Evolutionary conservation across 2,888 invertebrate genomes (phyloP), one percentile per base, ranked within the genome.

Genomic region (Lypha dubia): DNA sequence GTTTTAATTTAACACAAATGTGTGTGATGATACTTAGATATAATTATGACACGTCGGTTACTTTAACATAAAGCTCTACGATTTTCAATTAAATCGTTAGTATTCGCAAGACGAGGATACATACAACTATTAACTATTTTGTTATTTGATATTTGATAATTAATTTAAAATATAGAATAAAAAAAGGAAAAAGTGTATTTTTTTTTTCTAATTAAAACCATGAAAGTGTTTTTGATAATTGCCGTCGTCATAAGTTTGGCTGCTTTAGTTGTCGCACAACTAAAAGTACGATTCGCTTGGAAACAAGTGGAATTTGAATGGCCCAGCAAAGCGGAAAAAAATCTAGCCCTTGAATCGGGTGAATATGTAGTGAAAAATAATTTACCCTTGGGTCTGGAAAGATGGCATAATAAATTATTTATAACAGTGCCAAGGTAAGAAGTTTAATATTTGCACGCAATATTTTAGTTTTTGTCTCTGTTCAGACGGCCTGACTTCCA

Each of bases 361-460:
- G 93, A 93, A 65, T 96, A 94, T 89, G 92, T 95, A 6, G 94
- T 93, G 11, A 94, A 93, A 73, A 94, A 96, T 89, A 96, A 96
- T 91, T 92, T 96, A 65, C 95, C 95, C 0, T 91, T 96, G 65
- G 96, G 96, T 11, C 88, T 96, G 83, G 96, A 94, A 73, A 93
- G 94, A 76, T 96, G 95, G 95, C 94, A 94, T 88, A 93, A 95
- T 91, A 96, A 95, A 93, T 91, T 94, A 58, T 96, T 95, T 88
- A 93, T 95, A 46, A 95, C 95, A 8, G 94, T 95, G 28, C 95
- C 95, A 79, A 94, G 94, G 94, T 94, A 91, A 90, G 58, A 91
- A 90, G 58, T 3, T 63, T 56, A 62, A 44, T 49, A 41, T n/a
- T 88, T 84, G 24, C 15, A 70, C 28, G 11, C 28, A 4, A 28